Evolutionary conservation across 2,888 invertebrate species (phyloP).

Genomic region (Andrena flavipes): DNA sequence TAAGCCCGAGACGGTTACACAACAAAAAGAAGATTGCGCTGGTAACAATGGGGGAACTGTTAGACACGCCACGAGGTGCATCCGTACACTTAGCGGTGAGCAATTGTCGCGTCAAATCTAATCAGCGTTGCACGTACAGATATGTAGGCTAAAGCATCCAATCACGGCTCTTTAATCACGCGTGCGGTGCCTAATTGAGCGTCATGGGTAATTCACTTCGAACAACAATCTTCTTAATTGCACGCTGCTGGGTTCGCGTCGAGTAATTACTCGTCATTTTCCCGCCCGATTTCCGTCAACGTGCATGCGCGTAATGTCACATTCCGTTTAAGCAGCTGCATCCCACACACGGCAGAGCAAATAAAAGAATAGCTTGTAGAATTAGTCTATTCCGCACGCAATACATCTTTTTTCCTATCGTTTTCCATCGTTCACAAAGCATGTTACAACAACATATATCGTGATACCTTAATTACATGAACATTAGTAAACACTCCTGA

Average conservation of each 20-base stretch:
- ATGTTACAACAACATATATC: too few relatives aligned
- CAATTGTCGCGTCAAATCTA: slow-evolving; percentile 80
- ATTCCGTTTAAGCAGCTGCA: background rate
- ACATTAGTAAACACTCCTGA: too few relatives aligned
- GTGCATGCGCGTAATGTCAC: background rate
- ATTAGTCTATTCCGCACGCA: too few relatives aligned
- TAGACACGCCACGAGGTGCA: slow-evolving; percentile 56
- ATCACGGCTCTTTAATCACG: slow-evolving; percentile 39
- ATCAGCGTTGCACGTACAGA: slow-evolving; percentile 69
- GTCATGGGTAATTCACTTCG: background rate
- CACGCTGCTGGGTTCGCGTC: background rate
- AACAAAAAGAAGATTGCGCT: slow-evolving; percentile 60
- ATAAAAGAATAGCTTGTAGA: too few relatives aligned
- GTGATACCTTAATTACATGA: too few relatives aligned
- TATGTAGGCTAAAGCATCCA: slow-evolving; percentile 63
- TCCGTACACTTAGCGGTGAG: slow-evolving; percentile 58
- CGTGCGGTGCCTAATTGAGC: slow-evolving; percentile 32
- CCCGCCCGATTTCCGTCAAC: slow-evolving; percentile 21
- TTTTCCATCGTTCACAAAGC: too few relatives aligned
- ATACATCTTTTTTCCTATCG: too few relatives aligned
- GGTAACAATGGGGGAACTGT: slow-evolving; percentile 48
- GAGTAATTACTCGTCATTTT: background rate
- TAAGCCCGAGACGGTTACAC: slow-evolving; percentile 40
- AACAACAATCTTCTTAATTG: background rate
- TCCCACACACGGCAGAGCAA: background rate